phyloP scores from a whole-genome alignment of 2,888 invertebrate species.

The Physocephala rufipes region DNA sequence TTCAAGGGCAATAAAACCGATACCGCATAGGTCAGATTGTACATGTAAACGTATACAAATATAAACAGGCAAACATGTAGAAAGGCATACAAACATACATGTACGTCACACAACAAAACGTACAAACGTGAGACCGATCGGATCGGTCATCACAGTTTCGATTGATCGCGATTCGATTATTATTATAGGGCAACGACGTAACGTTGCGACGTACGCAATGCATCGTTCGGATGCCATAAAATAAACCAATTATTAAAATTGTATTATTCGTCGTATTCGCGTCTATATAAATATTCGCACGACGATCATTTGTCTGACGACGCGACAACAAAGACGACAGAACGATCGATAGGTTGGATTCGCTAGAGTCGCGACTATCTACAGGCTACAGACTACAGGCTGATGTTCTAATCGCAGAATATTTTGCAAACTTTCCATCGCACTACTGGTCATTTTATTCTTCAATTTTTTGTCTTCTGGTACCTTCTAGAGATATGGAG shows the following conservation, averaged over 20 bases:
- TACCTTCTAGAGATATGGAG: too few relatives aligned
- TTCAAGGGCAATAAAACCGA: slow-evolving; percentile 2
- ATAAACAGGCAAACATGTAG: neutral
- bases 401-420: too few relatives aligned
- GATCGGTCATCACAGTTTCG: neutral
- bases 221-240: slow-evolving; percentile 52
- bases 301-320: neutral
- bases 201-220: too few relatives aligned
- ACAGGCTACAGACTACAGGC: too few relatives aligned
- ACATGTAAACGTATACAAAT: too few relatives aligned
- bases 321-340: too few relatives aligned
- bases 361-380: too few relatives aligned
- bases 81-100: too few relatives aligned
- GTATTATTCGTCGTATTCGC: slow-evolving; percentile 50
- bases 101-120: neutral
- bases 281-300: slow-evolving; percentile 13
- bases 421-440: too few relatives aligned
- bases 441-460: too few relatives aligned
- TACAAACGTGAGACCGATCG: neutral
- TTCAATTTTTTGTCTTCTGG: too few relatives aligned
- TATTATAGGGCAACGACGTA: slow-evolving; percentile 33
- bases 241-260: slow-evolving; percentile 63
- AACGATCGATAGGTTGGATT: neutral
- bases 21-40: neutral
- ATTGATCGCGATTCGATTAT: neutral